These are phyloP conservation scores for Octonoba sinensis DNA, from an alignment of 2,888 invertebrate species.

Conservation along the genomic window DNA sequence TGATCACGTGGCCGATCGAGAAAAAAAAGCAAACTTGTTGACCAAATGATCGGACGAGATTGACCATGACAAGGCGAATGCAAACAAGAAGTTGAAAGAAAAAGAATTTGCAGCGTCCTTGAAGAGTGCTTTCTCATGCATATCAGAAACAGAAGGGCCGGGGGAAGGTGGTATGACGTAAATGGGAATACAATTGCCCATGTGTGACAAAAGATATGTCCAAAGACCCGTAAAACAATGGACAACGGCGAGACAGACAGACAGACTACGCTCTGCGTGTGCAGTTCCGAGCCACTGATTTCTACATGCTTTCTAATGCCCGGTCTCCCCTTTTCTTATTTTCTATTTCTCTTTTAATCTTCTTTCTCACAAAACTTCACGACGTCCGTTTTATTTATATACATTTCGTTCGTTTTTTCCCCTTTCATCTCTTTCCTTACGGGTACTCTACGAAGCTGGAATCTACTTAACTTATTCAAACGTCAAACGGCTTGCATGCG, in stretches of 20 bases:
- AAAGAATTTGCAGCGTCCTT: slow-evolving; percentile 21
- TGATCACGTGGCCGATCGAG: too few species aligned
- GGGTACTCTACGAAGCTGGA: too few species aligned
- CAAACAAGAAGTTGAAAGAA: too few species aligned
- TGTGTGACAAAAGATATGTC: slow-evolving; percentile 61
- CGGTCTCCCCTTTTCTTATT: background rate
- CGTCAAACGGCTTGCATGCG: background rate
- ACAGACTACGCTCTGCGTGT: slow-evolving; percentile 22
- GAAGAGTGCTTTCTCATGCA: slow-evolving; percentile 46
- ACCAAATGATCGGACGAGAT: too few species aligned
- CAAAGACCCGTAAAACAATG: slow-evolving; percentile 59
- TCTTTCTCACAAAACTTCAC: slow-evolving; percentile 1
- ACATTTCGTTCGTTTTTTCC: too few species aligned
- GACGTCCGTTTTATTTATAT: slow-evolving; percentile 1
- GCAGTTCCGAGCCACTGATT: slow-evolving; percentile 45
- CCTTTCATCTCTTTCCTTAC: too few species aligned
- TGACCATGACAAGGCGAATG: too few species aligned
- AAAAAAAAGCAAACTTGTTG: too few species aligned
- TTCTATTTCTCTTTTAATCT: background rate
- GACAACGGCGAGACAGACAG: slow-evolving; percentile 37
- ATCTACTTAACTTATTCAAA: background rate
- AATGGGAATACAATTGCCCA: slow-evolving; percentile 54
- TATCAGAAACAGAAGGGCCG: slow-evolving; percentile 27
- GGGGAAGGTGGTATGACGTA: slow-evolving; percentile 36
- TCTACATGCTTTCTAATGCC: slow-evolving; percentile 5